These are phyloP conservation scores for Ephialtes manifestator DNA, from an alignment of 2,888 invertebrate species.

Conservation along the genomic window DNA sequence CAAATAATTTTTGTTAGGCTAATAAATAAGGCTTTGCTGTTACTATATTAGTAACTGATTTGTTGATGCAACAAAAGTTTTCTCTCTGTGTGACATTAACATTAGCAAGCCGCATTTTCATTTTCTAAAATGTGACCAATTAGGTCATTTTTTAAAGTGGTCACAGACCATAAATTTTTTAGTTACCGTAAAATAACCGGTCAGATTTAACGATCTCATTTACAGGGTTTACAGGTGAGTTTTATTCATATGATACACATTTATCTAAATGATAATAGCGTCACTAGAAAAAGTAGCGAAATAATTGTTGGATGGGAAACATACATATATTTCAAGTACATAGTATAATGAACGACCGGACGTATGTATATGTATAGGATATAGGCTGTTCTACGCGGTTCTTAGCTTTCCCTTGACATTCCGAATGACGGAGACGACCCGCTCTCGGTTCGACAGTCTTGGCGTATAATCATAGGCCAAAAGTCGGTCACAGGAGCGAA, in stretches of 20 bases:
- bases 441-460: constrained; percentile 28
- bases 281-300: constrained; percentile 42
- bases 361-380: not conserved
- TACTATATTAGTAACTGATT: no score
- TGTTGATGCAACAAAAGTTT: no score
- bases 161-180: no score
- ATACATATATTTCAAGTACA: not conserved
- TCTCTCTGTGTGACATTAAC: no score
- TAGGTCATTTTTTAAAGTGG: no score
- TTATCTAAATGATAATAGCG: not conserved
- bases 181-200: no score
- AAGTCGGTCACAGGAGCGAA: constrained; percentile 67
- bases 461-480: constrained; percentile 60
- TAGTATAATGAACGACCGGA: constrained; percentile 54
- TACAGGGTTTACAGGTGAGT: not conserved
- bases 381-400: constrained; percentile 38
- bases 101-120: no score
- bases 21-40: no score
- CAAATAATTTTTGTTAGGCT: no score
- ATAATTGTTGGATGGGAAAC: constrained; percentile 18
- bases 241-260: not conserved
- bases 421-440: constrained; percentile 38
- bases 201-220: no score
- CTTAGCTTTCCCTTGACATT: constrained; percentile 75
- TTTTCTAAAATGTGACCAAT: no score